Percentiles rank a stretch among this genome's conserved stretches.
phyloP scores from a whole-genome alignment of 2,888 invertebrate genomes.

The Drosophila greeni region DNA sequence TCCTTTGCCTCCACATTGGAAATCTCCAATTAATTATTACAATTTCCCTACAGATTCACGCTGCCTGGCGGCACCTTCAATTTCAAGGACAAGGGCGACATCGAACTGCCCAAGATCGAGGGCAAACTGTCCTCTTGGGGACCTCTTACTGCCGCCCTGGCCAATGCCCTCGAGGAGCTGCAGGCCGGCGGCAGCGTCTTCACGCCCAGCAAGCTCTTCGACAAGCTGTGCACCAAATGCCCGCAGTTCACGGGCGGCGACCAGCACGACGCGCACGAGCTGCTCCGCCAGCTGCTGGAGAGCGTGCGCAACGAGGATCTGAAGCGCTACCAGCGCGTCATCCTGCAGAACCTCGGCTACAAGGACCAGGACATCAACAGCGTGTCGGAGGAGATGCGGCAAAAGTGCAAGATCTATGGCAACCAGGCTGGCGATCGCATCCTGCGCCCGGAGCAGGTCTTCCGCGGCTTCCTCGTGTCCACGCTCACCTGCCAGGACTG shows the following conservation, averaged over 20 bases:
- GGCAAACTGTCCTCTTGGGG: conserved; percentile 86
- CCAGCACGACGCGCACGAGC: conserved; percentile 98
- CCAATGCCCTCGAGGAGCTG: conserved; percentile 85
- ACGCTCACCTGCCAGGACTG: conserved; percentile 94
- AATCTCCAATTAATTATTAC: not conserved
- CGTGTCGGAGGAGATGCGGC: conserved; percentile 86
- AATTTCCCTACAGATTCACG: conserved; percentile 79
- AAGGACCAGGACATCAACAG: conserved; percentile 87
- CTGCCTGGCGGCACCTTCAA: conserved; percentile 86
- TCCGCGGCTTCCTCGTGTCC: conserved; percentile 94
- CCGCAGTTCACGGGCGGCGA: conserved; percentile 95
- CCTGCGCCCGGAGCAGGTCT: conserved; percentile 92
- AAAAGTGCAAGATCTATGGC: conserved; percentile 90
- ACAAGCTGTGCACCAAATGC: conserved; percentile 83
- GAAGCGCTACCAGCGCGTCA: conserved; percentile 89
- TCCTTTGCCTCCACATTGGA: too few relatives aligned
- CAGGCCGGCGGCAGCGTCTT: conserved; percentile 83
- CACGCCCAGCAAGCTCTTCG: conserved; percentile 83
- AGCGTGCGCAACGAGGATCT: conserved; percentile 88
- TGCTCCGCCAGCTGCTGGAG: conserved; percentile 93
- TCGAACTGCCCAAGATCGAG: conserved; percentile 83
- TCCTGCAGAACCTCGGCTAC: conserved; percentile 87
- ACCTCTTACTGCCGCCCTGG: conserved; percentile 83
- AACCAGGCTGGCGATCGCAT: conserved; percentile 88
- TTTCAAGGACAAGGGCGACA: conserved; percentile 80